These are phyloP conservation scores for Eurosta solidaginis DNA, from an alignment of 1,140 invertebrate species.

Conservation along the genomic window DNA sequence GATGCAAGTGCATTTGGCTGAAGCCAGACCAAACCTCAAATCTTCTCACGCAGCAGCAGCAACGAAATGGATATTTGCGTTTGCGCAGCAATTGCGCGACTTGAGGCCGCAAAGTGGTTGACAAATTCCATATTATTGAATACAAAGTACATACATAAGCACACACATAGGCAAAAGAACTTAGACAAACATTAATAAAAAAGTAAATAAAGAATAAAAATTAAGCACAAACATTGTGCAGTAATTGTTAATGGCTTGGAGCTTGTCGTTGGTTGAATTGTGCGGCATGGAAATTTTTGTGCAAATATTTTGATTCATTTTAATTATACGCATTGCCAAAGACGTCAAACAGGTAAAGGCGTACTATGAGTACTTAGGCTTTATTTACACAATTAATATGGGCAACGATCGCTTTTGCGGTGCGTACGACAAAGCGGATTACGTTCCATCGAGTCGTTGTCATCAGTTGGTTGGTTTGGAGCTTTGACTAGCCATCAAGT, in stretches of 20 bases:
- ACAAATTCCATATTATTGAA: constrained; percentile 23
- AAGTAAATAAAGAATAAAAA: not conserved
- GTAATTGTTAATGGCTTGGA: not conserved
- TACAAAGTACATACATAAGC: too few relatives aligned
- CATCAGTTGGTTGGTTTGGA: not conserved
- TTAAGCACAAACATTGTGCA: not conserved
- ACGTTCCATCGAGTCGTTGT: not conserved
- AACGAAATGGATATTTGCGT: not conserved
- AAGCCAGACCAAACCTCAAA: too few relatives aligned
- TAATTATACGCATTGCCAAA: not conserved
- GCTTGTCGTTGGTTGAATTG: constrained; percentile 6
- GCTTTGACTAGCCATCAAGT: constrained; percentile 2
- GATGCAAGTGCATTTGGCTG: not conserved
- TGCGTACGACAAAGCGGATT: not conserved
- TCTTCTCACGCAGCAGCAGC: not conserved
- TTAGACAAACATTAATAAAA: constrained; percentile 4
- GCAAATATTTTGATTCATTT: constrained; percentile 26
- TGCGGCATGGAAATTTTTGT: constrained; percentile 7
- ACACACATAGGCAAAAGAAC: not conserved
- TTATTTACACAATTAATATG: not conserved
- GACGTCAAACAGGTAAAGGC: not conserved
- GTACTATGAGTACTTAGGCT: not conserved
- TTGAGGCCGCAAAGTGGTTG: not conserved
- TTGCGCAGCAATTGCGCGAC: not conserved
- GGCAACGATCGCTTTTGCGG: not conserved